Percentiles rank a stretch among this genome's conserved stretches.
These are phyloP conservation scores for Heliconius ismenius DNA, from an alignment of 2,888 invertebrate genomes.

Conservation along the genomic window DNA sequence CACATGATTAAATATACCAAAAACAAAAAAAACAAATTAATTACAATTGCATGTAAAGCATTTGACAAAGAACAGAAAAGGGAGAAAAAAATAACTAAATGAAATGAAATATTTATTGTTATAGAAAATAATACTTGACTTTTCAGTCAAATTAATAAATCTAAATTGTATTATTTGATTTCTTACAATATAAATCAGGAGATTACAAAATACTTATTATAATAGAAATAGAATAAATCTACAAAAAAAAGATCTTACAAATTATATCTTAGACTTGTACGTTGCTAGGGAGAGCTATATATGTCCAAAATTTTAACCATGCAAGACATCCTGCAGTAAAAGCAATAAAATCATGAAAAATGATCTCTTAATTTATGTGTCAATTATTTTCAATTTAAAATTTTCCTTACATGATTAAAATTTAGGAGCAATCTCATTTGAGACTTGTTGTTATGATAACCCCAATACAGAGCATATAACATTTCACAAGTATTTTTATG, in stretches of 20 bases:
- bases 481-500: slow-evolving; percentile 48
- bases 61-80: slow-evolving; percentile 39
- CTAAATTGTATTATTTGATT: slow-evolving; percentile 64
- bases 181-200: slow-evolving; percentile 71
- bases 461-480: slow-evolving; percentile 50
- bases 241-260: slow-evolving; percentile 75
- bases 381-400: slow-evolving; percentile 51
- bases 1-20: slow-evolving; percentile 21
- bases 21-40: slow-evolving; percentile 2
- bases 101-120: slow-evolving; percentile 73
- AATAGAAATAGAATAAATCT: slow-evolving; percentile 68
- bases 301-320: slow-evolving; percentile 70
- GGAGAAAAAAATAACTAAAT: slow-evolving; percentile 59
- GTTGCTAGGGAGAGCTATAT: slow-evolving; percentile 76
- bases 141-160: slow-evolving; percentile 68
- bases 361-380: slow-evolving; percentile 48
- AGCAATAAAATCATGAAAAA: slow-evolving; percentile 61
- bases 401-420: slow-evolving; percentile 68
- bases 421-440: slow-evolving; percentile 67
- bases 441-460: slow-evolving; percentile 75
- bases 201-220: slow-evolving; percentile 77
- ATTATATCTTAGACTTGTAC: slow-evolving; percentile 79
- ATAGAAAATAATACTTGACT: slow-evolving; percentile 78
- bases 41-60: slow-evolving; percentile 16
- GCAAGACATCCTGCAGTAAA: slow-evolving; percentile 56